Evolutionary conservation across 2,888 invertebrate species (phyloP).

Genomic region (Drosophila subsilvestris): DNA sequence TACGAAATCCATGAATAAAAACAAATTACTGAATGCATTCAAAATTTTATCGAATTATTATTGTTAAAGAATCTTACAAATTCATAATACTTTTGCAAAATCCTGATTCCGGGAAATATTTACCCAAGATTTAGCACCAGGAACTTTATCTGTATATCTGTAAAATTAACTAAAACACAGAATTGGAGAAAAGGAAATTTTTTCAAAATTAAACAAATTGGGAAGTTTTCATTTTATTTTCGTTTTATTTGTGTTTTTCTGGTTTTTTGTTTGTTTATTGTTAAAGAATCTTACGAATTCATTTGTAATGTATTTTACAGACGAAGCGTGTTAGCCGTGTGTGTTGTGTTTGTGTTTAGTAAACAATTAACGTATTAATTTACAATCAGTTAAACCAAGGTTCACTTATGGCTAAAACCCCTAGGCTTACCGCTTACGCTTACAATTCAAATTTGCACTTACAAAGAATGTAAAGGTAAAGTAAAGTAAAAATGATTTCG

Average conservation of each 20-base stretch:
- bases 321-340: conserved; percentile 53
- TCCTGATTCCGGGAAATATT: too few species aligned
- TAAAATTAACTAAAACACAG: too few species aligned
- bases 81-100: conserved; percentile 45
- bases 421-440: conserved; percentile 61
- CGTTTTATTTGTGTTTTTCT: conserved; percentile 64
- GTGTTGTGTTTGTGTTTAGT: conserved; percentile 56
- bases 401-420: conserved; percentile 60
- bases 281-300: conserved; percentile 71
- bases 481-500: conserved; percentile 62
- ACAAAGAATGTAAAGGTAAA: conserved; percentile 63
- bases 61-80: conserved; percentile 70
- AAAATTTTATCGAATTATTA: neutral
- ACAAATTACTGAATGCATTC: neutral
- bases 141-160: too few species aligned
- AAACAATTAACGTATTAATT: conserved; percentile 76
- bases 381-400: conserved; percentile 76
- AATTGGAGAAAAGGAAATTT: too few species aligned
- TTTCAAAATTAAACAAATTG: neutral
- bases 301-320: conserved; percentile 71
- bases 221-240: conserved; percentile 61
- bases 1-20: conserved; percentile 39
- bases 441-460: conserved; percentile 69
- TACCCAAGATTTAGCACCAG: too few species aligned
- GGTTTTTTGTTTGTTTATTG: conserved; percentile 56